phyloP scores from a whole-genome alignment of 2,888 invertebrate genomes.

The Stenchaetothrips biformis region DNA sequence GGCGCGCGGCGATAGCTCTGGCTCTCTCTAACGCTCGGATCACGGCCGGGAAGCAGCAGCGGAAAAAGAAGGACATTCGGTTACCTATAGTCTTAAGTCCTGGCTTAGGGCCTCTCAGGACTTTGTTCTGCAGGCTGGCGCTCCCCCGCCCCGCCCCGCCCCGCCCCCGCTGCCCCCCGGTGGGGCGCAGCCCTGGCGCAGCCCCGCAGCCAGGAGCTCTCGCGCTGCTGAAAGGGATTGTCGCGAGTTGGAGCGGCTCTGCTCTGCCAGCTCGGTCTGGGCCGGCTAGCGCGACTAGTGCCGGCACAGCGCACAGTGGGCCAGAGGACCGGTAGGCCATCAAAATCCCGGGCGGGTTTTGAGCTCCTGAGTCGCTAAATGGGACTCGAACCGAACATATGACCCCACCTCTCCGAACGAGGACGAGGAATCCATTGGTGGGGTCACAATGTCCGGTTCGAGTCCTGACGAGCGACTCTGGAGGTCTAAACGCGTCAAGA shows the following conservation, averaged over 20 bases:
- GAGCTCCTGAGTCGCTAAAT: no score
- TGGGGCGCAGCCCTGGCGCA: not conserved
- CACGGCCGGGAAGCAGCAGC: not conserved
- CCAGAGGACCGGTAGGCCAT: no score
- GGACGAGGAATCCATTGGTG: no score
- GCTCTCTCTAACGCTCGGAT: slow-evolving; percentile 12
- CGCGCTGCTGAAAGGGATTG: not conserved
- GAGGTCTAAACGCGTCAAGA: no score
- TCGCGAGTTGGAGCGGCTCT: not conserved
- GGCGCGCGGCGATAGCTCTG: not conserved
- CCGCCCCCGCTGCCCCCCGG: not conserved
- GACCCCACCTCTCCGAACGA: no score
- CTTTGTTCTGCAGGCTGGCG: not conserved
- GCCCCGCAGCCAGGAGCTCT: not conserved
- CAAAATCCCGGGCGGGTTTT: no score
- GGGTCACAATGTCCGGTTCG: no score
- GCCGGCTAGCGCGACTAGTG: not conserved
- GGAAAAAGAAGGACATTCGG: slow-evolving; percentile 23
- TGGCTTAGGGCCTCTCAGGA: not conserved
- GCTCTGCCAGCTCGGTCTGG: not conserved
- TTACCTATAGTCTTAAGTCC: slow-evolving; percentile 25
- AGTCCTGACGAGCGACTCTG: no score
- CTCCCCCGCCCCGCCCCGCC: no score
- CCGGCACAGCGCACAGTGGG: no score
- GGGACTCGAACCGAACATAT: no score